Evolutionary conservation across 2,113 vertebrate genomes (phyloP), one percentile per base, ranked within the genome.

Genomic region (Muntiacus reevesi): DNA sequence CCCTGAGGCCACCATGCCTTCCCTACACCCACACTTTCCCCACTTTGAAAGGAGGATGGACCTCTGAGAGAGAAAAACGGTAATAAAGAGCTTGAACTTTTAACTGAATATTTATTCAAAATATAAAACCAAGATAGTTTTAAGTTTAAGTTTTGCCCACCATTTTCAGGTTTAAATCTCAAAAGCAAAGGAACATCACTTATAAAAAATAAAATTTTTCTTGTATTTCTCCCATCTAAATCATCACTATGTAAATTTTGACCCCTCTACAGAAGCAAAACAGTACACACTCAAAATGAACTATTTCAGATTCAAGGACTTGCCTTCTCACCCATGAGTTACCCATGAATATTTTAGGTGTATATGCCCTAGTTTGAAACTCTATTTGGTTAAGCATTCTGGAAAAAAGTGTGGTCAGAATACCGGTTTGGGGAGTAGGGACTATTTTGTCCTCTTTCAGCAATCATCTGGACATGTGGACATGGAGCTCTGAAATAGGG

Each of bases 101-200:
- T 45, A 62, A 43, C 21, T 95, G 52, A 94, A 54, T 74, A 87
- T 91, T 95, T 93, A 91, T 45, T 21, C 21, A 67, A 97, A 97
- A 89, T 55, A 60, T 54, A 21, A 96, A 96, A 59, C 11, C 7
- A 87, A 94, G 55, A 50, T 52, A 30, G 54, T 25, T 76, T 90
- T 76, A 89, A 87, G 86, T 76, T 54, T 71, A 60, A 52, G 5
- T 47, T 85, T 85, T 85, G 50, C 1, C 33, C 14, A 86, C 57
- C 23, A 92, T 95, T 92, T 98, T 96, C 30, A 87, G 16, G 19
- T 85, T 78, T 17, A 28, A 40, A 82, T 9, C 28, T 83, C 33
- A 57, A 94, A 92, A 87, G 13, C 55, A 88, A 96, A 83, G 27
- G 40, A 47, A 28, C 0, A 10, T 71, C 13, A 83, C 11, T 40